Percentiles rank a stretch among this genome's conserved stretches.
phyloP scores from a whole-genome alignment of 2,888 invertebrate genomes.

The Abrostola triplasia region DNA sequence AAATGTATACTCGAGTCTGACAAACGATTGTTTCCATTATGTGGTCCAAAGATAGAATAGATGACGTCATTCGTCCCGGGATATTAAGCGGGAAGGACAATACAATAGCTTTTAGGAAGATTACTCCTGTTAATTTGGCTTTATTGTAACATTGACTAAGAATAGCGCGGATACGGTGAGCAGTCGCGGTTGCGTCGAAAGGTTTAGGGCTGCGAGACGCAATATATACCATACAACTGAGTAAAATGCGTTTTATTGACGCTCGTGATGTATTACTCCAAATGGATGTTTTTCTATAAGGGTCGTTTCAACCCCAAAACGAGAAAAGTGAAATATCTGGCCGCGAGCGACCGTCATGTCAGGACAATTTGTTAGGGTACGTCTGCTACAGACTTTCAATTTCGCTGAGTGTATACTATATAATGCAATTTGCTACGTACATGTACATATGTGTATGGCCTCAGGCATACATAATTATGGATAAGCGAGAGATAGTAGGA shows the following conservation, averaged over 20 bases:
- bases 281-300: slow-evolving; percentile 36
- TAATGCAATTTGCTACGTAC: slow-evolving; percentile 10
- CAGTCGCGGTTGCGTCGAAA: slow-evolving; percentile 4
- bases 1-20: slow-evolving; percentile 9
- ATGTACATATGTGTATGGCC: not conserved
- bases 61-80: slow-evolving; percentile 38
- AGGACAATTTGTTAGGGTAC: slow-evolving; percentile 53
- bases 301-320: slow-evolving; percentile 21
- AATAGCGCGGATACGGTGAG: slow-evolving; percentile 37
- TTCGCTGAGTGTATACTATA: slow-evolving; percentile 47
- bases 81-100: slow-evolving; percentile 34
- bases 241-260: not conserved
- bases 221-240: not conserved
- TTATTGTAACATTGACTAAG: slow-evolving; percentile 43
- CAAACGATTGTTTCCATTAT: slow-evolving; percentile 8
- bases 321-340: slow-evolving; percentile 31
- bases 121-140: slow-evolving; percentile 43
- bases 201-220: not conserved
- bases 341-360: slow-evolving; percentile 22
- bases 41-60: slow-evolving; percentile 29
- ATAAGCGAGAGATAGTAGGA: not conserved
- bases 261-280: slow-evolving; percentile 12
- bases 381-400: slow-evolving; percentile 59
- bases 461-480: not conserved
- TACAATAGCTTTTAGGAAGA: slow-evolving; percentile 51